Conservation (phyloP, 1,140 invertebrate species). For the Saccostrea echinata region DNA sequence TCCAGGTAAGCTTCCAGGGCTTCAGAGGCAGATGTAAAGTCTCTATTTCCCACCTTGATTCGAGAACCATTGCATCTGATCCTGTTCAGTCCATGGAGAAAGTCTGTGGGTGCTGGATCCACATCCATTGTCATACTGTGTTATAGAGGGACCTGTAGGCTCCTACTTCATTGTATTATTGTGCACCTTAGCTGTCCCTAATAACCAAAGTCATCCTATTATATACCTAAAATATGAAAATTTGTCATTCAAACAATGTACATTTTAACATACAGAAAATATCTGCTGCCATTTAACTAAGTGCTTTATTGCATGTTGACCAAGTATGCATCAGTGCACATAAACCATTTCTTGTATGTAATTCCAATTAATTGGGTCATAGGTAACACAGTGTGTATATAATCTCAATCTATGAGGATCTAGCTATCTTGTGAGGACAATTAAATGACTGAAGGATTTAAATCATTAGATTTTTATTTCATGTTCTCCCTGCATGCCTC, state of each 20-base stretch:
- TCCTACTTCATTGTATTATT: background rate
- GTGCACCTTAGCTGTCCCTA: background rate
- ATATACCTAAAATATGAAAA: background rate
- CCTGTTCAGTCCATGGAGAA: constrained; percentile 37
- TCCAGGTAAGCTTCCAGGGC: constrained; percentile 68
- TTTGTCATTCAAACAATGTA: background rate
- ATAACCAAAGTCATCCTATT: background rate
- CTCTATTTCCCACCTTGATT: constrained; percentile 61
- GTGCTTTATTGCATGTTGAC: background rate
- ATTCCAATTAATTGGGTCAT: constrained; percentile 29
- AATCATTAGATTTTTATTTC: constrained; percentile 17
- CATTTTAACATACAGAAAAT: background rate
- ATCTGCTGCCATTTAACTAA: background rate
- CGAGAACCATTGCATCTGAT: constrained; percentile 60
- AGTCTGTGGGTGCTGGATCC: constrained; percentile 24
- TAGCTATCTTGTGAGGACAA: background rate
- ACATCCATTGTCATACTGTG: constrained; percentile 30
- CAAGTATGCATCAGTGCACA: background rate
- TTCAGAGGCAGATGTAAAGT: constrained; percentile 69
- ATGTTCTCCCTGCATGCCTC: background rate
- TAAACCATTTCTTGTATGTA: background rate
- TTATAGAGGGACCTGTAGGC: background rate
- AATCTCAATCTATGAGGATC: background rate
- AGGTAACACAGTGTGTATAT: background rate
- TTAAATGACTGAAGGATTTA: constrained; percentile 4